Evolutionary conservation across 2,888 invertebrate species (phyloP).

Genomic region (Helobdella robusta): DNA sequence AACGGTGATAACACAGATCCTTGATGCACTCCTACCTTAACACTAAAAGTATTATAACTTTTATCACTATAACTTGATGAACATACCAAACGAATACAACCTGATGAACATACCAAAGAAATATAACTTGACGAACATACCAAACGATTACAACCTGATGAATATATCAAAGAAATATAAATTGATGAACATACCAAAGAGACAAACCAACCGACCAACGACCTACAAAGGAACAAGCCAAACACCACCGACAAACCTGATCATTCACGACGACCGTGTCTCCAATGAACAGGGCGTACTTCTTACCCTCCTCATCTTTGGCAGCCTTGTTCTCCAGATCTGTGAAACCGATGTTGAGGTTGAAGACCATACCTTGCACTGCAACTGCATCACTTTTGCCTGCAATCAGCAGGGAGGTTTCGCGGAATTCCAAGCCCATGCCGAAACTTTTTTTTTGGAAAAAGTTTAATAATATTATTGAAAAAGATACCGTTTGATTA

Average conservation of each 20-base stretch:
- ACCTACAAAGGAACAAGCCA: neutral
- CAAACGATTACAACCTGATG: too few relatives aligned
- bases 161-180: neutral
- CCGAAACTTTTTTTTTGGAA: conserved; percentile 67
- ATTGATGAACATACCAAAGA: too few relatives aligned
- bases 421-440: conserved; percentile 95
- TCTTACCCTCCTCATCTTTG: conserved; percentile 65
- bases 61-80: too few relatives aligned
- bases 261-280: conserved; percentile 94
- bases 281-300: conserved; percentile 84
- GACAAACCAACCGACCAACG: neutral
- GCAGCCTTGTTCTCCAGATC: conserved; percentile 72
- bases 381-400: conserved; percentile 72
- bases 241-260: conserved; percentile 39
- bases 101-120: neutral
- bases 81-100: neutral
- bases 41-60: neutral
- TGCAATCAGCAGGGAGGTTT: conserved; percentile 80
- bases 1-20: too few relatives aligned
- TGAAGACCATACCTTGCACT: conserved; percentile 91
- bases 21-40: too few relatives aligned
- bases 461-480: too few relatives aligned
- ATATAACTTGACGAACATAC: neutral
- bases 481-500: neutral
- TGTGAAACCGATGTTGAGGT: conserved; percentile 82